These are phyloP conservation scores for Calliphora vicina DNA, from an alignment of 1,140 invertebrate genomes.

Conservation along the genomic window DNA sequence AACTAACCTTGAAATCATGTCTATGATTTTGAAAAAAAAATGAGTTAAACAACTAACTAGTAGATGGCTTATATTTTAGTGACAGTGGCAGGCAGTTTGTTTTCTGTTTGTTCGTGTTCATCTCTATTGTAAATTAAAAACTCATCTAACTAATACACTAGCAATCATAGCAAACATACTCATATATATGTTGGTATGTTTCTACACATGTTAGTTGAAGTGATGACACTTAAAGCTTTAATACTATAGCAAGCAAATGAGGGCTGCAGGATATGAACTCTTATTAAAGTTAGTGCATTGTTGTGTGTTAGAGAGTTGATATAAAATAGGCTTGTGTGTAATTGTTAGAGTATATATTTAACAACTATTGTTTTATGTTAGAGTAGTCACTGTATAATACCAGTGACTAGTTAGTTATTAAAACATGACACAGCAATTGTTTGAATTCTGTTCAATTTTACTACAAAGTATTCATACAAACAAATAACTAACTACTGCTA, in stretches of 20 bases:
- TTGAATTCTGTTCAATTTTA: neutral
- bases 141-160: neutral
- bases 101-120: no score
- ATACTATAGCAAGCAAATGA: no score
- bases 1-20: no score
- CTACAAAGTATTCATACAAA: neutral
- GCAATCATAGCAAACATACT: neutral
- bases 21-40: no score
- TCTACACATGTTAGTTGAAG: no score
- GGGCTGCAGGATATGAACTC: neutral
- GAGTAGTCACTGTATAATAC: neutral
- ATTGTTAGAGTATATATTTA: neutral
- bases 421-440: neutral
- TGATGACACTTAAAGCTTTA: neutral
- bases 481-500: neutral
- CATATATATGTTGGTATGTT: no score
- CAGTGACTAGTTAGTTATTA: neutral
- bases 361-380: no score
- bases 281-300: neutral
- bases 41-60: no score
- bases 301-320: neutral
- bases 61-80: no score
- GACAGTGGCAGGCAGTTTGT: no score
- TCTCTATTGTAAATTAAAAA: constrained; percentile 17
- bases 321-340: neutral